Base-by-base conservation (phyloP, 1,140 invertebrate genomes). In the Drosophila parvula region DNA sequence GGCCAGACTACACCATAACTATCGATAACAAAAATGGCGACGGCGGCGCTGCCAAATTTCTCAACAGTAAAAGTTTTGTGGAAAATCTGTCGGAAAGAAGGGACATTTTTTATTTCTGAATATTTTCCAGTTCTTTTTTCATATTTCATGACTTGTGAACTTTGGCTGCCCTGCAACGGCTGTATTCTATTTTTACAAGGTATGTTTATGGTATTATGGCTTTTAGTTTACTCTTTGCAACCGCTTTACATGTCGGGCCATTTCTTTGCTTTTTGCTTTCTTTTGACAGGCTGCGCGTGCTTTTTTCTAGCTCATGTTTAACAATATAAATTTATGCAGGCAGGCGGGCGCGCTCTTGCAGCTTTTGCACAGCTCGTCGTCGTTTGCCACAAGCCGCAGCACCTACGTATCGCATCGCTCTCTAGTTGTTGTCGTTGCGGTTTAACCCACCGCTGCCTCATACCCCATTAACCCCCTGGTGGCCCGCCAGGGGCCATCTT, bases 241-340 rank as follows among this genome's bases (percentile, higher is more conserved):
- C 22, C 22, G 58, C 51, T 45, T 68, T 65, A 48, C 58, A 71
- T 90, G 73, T 80, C 84, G 78, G 47, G 69, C 40, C 34, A 61
- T 74, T 71, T 73, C 69, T 81, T 68, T 77, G 40, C 45, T 56
- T 59, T 58, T 58, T 51, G 60, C 43, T 78, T 61, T 63, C 50
- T 65, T 67, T 78, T 81, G 80, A 88, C 84, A 89, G 67, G 60
- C 71, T 50, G 84, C 67, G 84, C 84, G 84, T 89, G 84, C 83
- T 88, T 89, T 79, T 88, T 79, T 82, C 80, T 86, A 88, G 84
- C 79, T 79, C 83, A 80, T 78, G 84, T 74, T 83, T 79, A 84
- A 88, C 76, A 88, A 83, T 89, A 89, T 80, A 89, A 89, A 89
- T 89, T 83, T 83, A 83, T 88, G 83, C 79, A 74, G 64, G 57